Conservation (phyloP, 2,113 vertebrate species). For the Zeus faber region DNA sequence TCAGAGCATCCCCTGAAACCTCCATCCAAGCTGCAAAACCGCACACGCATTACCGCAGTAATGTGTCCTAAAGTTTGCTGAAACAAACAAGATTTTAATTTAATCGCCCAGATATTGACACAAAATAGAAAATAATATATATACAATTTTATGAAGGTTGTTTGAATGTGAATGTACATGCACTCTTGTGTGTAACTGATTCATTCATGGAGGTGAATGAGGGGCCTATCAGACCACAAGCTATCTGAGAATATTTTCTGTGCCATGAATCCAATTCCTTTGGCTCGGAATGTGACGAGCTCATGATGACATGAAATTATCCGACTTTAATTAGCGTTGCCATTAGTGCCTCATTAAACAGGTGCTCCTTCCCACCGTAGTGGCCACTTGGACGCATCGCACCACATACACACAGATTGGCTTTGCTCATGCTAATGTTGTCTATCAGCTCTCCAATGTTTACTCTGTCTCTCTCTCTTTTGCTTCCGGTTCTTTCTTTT, state of each 20-base stretch:
- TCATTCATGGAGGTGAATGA: conserved; percentile 8
- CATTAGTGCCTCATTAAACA: conserved; percentile 66
- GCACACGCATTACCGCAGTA: conserved; percentile 26
- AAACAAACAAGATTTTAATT: too few species aligned
- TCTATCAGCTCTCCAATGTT: neutral
- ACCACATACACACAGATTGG: conserved; percentile 26
- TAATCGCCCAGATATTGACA: too few species aligned
- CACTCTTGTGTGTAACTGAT: neutral
- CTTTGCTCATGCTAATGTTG: neutral
- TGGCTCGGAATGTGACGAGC: conserved; percentile 29
- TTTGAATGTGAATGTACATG: conserved; percentile 8
- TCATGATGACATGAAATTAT: conserved; percentile 55
- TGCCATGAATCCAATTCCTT: conserved; percentile 27
- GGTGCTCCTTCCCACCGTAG: conserved; percentile 45
- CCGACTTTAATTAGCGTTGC: conserved; percentile 51
- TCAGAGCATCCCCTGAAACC: conserved; percentile 48
- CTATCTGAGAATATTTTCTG: neutral
- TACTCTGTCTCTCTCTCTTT: conserved; percentile 4
- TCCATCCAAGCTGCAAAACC: conserved; percentile 9
- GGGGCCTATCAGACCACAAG: conserved; percentile 1
- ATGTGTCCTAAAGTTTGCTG: too few species aligned
- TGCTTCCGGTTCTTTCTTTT: too few species aligned
- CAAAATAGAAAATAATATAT: too few species aligned
- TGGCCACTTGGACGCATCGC: conserved; percentile 45
- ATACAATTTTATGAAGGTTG: too few species aligned